Evolutionary conservation across 1,140 invertebrate genomes (phyloP).

Genomic region (Drosophila nikananu): DNA sequence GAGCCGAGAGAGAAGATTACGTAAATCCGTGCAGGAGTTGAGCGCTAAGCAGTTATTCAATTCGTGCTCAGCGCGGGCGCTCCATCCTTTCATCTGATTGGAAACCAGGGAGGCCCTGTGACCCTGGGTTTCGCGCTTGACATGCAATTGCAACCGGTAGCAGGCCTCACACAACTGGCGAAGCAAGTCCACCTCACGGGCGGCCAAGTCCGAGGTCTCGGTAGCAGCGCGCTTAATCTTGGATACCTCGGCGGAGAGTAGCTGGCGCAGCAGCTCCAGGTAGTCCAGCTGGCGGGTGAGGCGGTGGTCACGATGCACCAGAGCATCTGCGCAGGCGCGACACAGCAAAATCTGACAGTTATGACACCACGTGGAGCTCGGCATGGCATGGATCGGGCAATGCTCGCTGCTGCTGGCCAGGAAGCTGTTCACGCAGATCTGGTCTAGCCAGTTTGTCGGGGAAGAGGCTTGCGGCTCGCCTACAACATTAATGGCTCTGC

Average conservation of each 20-base stretch:
- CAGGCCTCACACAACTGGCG: slow-evolving; percentile 88
- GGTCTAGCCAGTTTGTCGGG: slow-evolving; percentile 22
- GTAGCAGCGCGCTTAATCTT: slow-evolving; percentile 86
- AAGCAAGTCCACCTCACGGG: slow-evolving; percentile 89
- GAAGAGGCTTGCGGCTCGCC: neutral
- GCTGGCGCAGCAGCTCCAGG: slow-evolving; percentile 88
- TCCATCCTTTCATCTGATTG: slow-evolving; percentile 86
- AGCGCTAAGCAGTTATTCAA: slow-evolving; percentile 86
- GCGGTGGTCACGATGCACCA: slow-evolving; percentile 88
- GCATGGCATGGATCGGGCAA: slow-evolving; percentile 91
- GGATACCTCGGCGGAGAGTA: slow-evolving; percentile 87
- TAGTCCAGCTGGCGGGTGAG: slow-evolving; percentile 89
- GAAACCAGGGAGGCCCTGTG: slow-evolving; percentile 86
- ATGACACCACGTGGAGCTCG: slow-evolving; percentile 90
- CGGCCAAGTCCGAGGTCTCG: slow-evolving; percentile 88
- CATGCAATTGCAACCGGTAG: slow-evolving; percentile 63
- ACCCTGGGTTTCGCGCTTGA: slow-evolving; percentile 86
- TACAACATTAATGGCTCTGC: slow-evolving; percentile 1
- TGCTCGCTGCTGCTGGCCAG: slow-evolving; percentile 86
- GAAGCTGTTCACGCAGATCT: slow-evolving; percentile 31
- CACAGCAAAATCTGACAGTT: slow-evolving; percentile 89
- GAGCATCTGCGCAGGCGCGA: slow-evolving; percentile 88
- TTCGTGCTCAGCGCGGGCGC: slow-evolving; percentile 88
- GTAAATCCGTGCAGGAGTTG: slow-evolving; percentile 89
- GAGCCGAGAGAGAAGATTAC: slow-evolving; percentile 88